Conservation (phyloP, 2,888 invertebrate genomes). For the Microdon myrmicae region DNA sequence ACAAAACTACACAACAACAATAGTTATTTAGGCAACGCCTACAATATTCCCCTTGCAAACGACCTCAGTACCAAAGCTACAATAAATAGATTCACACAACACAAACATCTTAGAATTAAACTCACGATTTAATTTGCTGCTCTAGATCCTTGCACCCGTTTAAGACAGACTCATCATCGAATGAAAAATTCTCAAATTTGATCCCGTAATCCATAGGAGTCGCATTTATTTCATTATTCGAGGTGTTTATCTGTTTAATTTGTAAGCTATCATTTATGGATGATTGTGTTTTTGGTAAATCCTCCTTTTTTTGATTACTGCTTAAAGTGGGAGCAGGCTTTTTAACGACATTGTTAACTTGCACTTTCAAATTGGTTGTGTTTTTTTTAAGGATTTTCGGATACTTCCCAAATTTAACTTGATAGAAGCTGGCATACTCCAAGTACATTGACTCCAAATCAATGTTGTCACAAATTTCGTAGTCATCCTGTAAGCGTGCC, state of each 20-base stretch:
- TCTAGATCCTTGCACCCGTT: slow-evolving; percentile 35
- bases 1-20: no score
- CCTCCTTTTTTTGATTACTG: slow-evolving; percentile 26
- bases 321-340: slow-evolving; percentile 5
- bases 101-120: no score
- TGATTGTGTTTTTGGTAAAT: slow-evolving; percentile 2
- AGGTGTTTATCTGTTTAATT: slow-evolving; percentile 30
- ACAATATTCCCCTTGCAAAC: no score
- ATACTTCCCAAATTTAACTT: slow-evolving; percentile 85
- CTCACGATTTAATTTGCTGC: slow-evolving; percentile 28
- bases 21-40: no score
- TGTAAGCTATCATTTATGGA: slow-evolving; percentile 30
- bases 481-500: slow-evolving; percentile 75
- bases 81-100: no score
- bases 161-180: slow-evolving; percentile 13
- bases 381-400: slow-evolving; percentile 79
- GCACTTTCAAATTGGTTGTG: slow-evolving; percentile 25
- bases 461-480: slow-evolving; percentile 88
- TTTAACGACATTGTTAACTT: slow-evolving; percentile 13
- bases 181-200: slow-evolving; percentile 10
- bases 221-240: slow-evolving; percentile 31
- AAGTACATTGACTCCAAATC: slow-evolving; percentile 88
- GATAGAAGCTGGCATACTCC: slow-evolving; percentile 89
- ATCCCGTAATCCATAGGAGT: slow-evolving; percentile 29
- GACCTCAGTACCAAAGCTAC: no score